Evolutionary conservation across 1,140 invertebrate genomes (phyloP), one percentile per base, ranked within the genome.

Genomic region (Cyclina sinensis): DNA sequence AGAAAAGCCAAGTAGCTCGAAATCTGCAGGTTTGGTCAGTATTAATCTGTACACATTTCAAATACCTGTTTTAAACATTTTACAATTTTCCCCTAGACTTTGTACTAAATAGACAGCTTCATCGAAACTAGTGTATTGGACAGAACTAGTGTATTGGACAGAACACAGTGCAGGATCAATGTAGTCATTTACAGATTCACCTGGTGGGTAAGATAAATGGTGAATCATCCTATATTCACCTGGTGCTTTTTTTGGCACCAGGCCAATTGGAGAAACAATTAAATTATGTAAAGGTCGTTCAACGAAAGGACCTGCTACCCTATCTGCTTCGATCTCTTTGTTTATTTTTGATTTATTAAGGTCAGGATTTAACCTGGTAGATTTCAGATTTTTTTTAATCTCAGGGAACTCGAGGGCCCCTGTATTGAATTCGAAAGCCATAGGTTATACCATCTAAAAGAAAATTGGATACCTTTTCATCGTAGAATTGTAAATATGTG

Each of bases 211-310:
- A n/a, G 89, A 90, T 14, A 90, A 48, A 86, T 90, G 86, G 43
- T 90, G 90, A 0, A 90, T 90, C 12, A 89, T 24, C 51, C 90
- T 39, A 48, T 81, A 90, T 82, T 90, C 83, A 9, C 79, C 76
- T 9, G 81, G 35, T 18, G 81, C 43, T 80, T 90, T 90, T 39
- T 90, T 90, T 1, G 74, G 86, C 18, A 85, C 81, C 24, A 88
- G 35, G 18, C 90, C 90, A 35, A 88, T 48, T 24, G 86, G 90
- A 1, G 81, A 88, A 12, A 80, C 65, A 12, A 54, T 43, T 32
- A 89, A 68, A 3, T 73, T 59, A 12, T 43, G 46, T n/a, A 89
- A 54, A 14, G 86, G 89, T 37, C 43, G 46, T 11, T 32, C 2
- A 24, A 51, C 46, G 57, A 82, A 88, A 0, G 87, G 81, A 21